Evolutionary conservation across 2,797 vertebrate species (phyloP), one percentile per base, ranked within the genome.

Genomic region (Pelodytes ibericus): DNA sequence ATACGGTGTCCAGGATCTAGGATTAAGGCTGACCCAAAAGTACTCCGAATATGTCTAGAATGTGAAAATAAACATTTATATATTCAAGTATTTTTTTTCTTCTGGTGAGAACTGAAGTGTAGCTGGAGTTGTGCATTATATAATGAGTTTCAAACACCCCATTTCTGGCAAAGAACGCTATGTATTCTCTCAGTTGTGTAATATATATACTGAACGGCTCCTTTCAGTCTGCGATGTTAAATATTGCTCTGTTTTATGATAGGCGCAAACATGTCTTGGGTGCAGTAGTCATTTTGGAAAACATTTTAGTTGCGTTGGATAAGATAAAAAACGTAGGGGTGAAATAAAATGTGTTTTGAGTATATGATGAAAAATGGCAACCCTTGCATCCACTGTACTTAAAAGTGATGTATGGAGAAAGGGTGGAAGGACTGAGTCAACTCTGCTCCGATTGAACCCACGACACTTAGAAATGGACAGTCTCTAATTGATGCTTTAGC

Each of bases 1-100:
- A 27, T 51, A 27, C 49, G 51, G 53, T 70, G 49, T 51, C 57
- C 30, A 29, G 56, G 39, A 53, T 44, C 59, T 57, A 36, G 44
- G 56, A 67, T 63, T 63, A 18, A 64, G 47, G 53, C 13, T 56
- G 20, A 63, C 31, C 22, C 15, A 51, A 16, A 27, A 47, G 33
- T 27, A 25, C 6, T 18, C 26, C 47, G 8, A 20, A 15, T 1
- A 39, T 27, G 18, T 24, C 10, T 56, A 1, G 63, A 41, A 24
- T 36, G 30, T 62, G 27, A 58, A 53, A 53, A 53, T 44, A 44
- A 44, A 44, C 20, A 53, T 7, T 1, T 15, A 58, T 58, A 26
- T 58, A 58, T 9, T 8, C 5, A 20, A 11, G 16, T 53, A 24
- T 11, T 3, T 11, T 49, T 6, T 36, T 13, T 16, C 18, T 44